These are phyloP conservation scores for Oophaga sylvatica DNA, from an alignment of 2,797 vertebrate species.

Conservation along the genomic window DNA sequence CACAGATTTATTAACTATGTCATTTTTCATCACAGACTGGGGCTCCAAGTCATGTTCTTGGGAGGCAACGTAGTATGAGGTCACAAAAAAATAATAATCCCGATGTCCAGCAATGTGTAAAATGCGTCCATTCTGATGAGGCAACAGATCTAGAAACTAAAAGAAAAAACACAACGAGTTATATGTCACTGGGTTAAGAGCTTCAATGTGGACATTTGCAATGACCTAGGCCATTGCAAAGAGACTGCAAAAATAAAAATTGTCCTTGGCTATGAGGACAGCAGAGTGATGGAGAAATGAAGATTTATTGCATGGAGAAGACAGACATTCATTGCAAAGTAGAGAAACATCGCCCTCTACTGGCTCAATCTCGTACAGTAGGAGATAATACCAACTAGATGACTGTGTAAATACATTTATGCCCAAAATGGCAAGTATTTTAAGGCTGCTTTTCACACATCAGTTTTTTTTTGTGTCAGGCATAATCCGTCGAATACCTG, in stretches of 20 bases:
- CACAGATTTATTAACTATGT: constrained; percentile 47
- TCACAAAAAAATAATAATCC: background rate
- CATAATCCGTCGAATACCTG: no score
- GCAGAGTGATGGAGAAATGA: background rate
- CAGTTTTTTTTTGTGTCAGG: no score
- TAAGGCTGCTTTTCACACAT: no score
- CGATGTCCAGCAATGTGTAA: background rate
- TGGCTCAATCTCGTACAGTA: background rate
- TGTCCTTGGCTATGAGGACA: background rate
- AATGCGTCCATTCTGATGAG: background rate
- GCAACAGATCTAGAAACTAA: constrained; percentile 1
- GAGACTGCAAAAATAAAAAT: no score
- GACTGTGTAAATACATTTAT: no score
- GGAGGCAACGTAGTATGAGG: background rate
- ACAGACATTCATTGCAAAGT: background rate
- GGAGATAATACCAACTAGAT: no score
- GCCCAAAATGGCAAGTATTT: no score
- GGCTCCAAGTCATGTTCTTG: background rate
- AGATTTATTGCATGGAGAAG: background rate
- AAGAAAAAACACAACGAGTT: background rate
- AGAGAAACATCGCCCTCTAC: background rate
- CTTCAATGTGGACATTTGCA: no score
- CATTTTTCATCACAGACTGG: background rate
- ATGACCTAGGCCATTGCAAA: no score
- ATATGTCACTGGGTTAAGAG: background rate